These are phyloP conservation scores for Trichopria drosophilae DNA, from an alignment of 2,888 invertebrate genomes.

Conservation along the genomic window DNA sequence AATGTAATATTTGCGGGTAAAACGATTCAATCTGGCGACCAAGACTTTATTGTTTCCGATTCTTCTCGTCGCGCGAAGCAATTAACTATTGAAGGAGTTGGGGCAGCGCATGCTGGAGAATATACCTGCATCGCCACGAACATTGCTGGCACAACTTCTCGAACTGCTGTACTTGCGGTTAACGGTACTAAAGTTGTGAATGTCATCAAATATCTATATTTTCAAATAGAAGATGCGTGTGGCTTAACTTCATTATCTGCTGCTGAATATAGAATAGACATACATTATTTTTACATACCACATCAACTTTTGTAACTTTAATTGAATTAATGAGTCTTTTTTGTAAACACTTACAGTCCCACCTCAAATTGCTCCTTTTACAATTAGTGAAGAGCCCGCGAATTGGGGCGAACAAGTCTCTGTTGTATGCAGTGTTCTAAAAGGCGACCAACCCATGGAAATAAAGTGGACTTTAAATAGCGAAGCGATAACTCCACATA, in stretches of 20 bases:
- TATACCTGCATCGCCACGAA: constrained; percentile 69
- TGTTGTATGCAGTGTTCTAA: constrained; percentile 64
- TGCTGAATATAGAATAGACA: too few species aligned
- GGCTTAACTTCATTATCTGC: too few species aligned
- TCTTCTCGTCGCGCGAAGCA: constrained; percentile 52
- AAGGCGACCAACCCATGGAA: constrained; percentile 68
- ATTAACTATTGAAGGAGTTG: constrained; percentile 71
- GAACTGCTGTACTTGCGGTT: constrained; percentile 61
- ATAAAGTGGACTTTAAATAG: constrained; percentile 64
- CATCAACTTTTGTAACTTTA: too few species aligned
- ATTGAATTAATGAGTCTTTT: too few species aligned
- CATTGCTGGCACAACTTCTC: constrained; percentile 59
- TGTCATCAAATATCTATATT: too few species aligned
- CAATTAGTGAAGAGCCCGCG: constrained; percentile 64
- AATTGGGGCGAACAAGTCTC: constrained; percentile 65
- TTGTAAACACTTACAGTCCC: too few species aligned
- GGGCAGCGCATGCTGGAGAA: constrained; percentile 70
- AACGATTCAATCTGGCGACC: constrained; percentile 42
- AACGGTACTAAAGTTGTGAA: constrained; percentile 63
- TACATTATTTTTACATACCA: too few species aligned
- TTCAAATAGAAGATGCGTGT: too few species aligned
- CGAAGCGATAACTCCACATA: constrained; percentile 45
- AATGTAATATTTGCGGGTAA: constrained; percentile 68
- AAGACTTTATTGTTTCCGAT: constrained; percentile 46
- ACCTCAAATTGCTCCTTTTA: constrained; percentile 56